Conservation (phyloP, 2,113 vertebrate genomes). For the Ctenodactylus gundi region DNA sequence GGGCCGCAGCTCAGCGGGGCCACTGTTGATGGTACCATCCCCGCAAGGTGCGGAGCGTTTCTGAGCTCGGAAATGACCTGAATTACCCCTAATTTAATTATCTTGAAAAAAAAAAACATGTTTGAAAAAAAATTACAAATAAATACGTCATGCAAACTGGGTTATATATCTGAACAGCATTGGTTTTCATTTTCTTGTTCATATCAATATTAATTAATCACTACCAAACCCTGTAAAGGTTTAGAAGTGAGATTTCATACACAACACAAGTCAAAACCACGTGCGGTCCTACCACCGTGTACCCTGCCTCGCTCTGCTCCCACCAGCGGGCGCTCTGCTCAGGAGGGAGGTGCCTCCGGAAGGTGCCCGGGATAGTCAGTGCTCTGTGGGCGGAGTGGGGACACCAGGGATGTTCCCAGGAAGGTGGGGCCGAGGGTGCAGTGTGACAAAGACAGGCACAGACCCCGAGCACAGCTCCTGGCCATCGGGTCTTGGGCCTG, state of each 20-base stretch:
- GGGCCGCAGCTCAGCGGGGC: too few species aligned
- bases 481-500: not conserved
- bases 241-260: not conserved
- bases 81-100: not conserved
- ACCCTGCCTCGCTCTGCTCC: not conserved
- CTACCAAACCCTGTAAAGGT: not conserved
- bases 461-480: not conserved
- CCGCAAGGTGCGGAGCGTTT: not conserved
- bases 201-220: not conserved
- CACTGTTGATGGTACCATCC: not conserved
- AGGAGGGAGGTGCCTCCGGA: not conserved
- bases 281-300: accelerated
- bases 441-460: not conserved
- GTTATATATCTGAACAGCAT: not conserved
- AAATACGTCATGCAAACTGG: not conserved
- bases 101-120: not conserved
- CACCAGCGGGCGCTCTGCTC: not conserved
- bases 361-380: not conserved
- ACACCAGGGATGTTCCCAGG: not conserved
- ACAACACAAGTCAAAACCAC: not conserved
- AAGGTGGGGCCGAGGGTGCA: not conserved
- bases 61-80: not conserved
- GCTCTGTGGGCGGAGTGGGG: not conserved
- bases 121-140: not conserved
- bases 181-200: not conserved